Base-by-base conservation (phyloP, 2,113 vertebrate species). In the Pao palembangensis region DNA sequence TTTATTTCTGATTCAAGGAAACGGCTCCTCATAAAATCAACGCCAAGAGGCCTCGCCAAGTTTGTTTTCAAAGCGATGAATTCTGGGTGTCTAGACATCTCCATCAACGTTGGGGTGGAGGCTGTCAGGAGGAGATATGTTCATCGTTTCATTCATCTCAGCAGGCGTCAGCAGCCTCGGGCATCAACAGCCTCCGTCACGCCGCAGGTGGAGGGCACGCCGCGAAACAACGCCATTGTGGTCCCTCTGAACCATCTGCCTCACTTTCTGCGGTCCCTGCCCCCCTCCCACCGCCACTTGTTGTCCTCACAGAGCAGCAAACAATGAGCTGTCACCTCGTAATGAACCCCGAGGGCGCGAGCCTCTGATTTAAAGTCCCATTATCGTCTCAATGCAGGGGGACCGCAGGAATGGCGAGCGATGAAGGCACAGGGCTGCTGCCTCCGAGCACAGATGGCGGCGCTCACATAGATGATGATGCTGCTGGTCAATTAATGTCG, bases 321-420 rank as follows among this genome's bases (percentile, higher is more conserved):
- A 84, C 83, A 87, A 86, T 75, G 64, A 70, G 21, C 66, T 71
- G 61, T 85, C 87, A 83, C 73, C 83, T 82, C 65, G 71, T 65
- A 79, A 64, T 89, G 86, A 89, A 82, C 68, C 71, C 53, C 7
- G 58, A 66, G 71, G 73, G 76, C 70, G 62, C 69, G 20, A 66
- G 58, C 58, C 78, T 82, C 85, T 88, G 83, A 84, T 90, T 90
- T 88, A 89, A 90, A 88, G 76, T 83, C 75, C 76, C 79, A 88
- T 88, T 85, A 84, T 68, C 54, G 77, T 83, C 73, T 81, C 70
- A 51, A 60, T 54, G 67, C 54, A 51, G 64, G 41, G 74, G 72
- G 58, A 68, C 74, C 66, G 72, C 20, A 71, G 79, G 74, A 82
- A 82, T 75, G 74, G 83, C 75, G 82, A 13, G 64, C 4, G 69